These are phyloP conservation scores for Drosophila affinis DNA, from an alignment of 2,888 invertebrate genomes.

Conservation along the genomic window DNA sequence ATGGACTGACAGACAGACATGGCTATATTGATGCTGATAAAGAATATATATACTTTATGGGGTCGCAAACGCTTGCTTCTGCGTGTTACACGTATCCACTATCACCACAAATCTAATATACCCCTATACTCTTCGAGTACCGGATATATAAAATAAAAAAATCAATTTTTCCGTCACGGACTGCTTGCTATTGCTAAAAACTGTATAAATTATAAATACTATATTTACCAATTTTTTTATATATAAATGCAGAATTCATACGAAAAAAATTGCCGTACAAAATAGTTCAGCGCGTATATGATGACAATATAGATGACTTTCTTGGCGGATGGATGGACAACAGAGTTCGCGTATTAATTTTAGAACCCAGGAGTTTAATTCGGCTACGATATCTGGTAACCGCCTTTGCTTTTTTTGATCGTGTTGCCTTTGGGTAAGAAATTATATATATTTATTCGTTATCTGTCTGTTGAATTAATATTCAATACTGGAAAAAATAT, in stretches of 20 bases:
- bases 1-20: too few relatives aligned
- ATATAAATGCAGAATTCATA: constrained; percentile 89
- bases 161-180: too few relatives aligned
- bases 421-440: constrained; percentile 94
- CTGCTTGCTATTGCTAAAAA: too few relatives aligned
- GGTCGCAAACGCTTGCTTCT: too few relatives aligned
- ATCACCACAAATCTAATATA: too few relatives aligned
- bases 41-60: too few relatives aligned
- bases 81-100: too few relatives aligned
- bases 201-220: neutral
- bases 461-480: constrained; percentile 31
- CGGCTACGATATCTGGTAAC: constrained; percentile 94
- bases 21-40: too few relatives aligned
- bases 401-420: constrained; percentile 93
- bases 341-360: constrained; percentile 93
- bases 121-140: too few relatives aligned
- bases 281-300: constrained; percentile 88
- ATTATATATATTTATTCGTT: neutral
- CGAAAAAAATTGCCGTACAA: constrained; percentile 93
- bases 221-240: neutral
- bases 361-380: constrained; percentile 90
- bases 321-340: constrained; percentile 96
- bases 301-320: constrained; percentile 90
- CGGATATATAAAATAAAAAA: too few relatives aligned
- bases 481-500: neutral